phyloP scores from a whole-genome alignment of 2,797 vertebrate genomes.

The Varecia variegata region DNA sequence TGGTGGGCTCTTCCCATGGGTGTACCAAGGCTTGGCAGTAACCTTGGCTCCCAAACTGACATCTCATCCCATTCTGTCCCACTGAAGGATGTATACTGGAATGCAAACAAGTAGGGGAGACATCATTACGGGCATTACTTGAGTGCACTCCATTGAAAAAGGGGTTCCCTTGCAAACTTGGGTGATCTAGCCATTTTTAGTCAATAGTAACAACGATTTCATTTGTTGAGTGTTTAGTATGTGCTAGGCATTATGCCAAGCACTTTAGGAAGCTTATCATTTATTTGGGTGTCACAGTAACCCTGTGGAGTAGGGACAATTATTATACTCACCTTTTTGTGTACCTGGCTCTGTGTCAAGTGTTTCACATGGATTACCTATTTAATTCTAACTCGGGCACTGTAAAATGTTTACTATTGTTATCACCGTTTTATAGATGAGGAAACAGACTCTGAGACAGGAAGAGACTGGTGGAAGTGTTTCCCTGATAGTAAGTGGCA shows the following conservation, averaged over 20 bases:
- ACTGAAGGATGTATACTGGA: background rate
- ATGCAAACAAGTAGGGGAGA: background rate
- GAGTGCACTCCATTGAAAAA: background rate
- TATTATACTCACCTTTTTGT: background rate
- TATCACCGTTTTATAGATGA: background rate
- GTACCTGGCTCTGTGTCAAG: background rate
- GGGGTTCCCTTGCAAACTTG: background rate
- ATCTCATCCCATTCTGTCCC: background rate
- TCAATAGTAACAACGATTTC: background rate
- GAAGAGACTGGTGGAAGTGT: background rate
- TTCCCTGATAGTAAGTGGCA: background rate
- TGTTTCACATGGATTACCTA: background rate
- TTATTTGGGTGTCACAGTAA: background rate
- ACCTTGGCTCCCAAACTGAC: background rate
- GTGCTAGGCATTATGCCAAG: background rate
- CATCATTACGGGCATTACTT: background rate
- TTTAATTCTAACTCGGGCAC: background rate
- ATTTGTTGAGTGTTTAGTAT: background rate
- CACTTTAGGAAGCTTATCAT: background rate
- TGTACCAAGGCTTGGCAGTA: background rate
- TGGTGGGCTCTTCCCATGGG: background rate
- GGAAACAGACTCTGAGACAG: background rate
- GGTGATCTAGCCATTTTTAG: background rate
- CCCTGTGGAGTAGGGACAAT: accelerated
- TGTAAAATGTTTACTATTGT: background rate